These are phyloP conservation scores for Bubo scandiacus DNA, from an alignment of 2,113 vertebrate genomes.

Conservation along the genomic window DNA sequence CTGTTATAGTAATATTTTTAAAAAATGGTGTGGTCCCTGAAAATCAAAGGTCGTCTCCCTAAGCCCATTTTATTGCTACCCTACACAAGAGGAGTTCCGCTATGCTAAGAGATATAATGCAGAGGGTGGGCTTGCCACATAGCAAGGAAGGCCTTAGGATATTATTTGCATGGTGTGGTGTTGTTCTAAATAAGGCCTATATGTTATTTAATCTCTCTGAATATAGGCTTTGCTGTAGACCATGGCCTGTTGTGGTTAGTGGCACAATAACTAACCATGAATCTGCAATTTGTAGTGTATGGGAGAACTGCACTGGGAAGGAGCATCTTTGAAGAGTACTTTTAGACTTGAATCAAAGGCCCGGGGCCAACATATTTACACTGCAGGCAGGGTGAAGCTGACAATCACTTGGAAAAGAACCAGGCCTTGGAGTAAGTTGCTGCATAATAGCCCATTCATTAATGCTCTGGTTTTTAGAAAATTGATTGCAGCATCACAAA, in stretches of 20 bases:
- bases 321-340: neutral
- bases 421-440: neutral
- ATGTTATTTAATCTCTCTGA: neutral
- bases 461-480: neutral
- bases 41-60: neutral
- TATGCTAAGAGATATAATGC: neutral
- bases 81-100: neutral
- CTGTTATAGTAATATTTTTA: neutral
- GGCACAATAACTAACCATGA: neutral
- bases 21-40: fast-evolving
- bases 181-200: neutral
- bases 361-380: neutral
- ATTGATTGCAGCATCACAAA: neutral
- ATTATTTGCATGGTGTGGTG: neutral
- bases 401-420: neutral
- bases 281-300: neutral
- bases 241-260: neutral
- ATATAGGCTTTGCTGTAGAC: neutral
- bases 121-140: neutral
- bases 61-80: neutral
- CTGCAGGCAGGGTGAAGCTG: neutral
- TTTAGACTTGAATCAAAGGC: neutral
- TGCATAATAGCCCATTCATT: neutral
- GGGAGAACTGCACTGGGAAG: neutral
- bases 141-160: neutral